Evolutionary conservation across 2,888 invertebrate genomes (phyloP).

Genomic region (Frankliniella intonsa): DNA sequence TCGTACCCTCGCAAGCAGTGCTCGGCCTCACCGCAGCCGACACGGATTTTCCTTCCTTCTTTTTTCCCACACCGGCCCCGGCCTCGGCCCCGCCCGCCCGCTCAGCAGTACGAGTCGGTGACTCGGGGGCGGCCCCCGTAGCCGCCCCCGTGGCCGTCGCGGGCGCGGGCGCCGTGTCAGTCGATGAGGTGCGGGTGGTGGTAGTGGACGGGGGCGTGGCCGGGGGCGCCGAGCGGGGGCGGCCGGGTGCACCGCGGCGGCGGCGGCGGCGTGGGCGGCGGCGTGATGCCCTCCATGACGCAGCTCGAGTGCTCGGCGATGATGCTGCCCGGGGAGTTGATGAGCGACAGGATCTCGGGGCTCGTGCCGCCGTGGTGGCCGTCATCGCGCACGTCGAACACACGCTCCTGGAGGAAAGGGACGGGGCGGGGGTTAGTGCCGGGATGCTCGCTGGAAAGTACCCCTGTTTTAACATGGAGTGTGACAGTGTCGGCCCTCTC

Average conservation of each 20-base stretch:
- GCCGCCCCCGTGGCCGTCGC: not conserved
- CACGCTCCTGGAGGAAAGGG: conserved; percentile 53
- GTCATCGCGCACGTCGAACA: conserved; percentile 47
- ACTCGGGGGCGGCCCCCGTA: not conserved
- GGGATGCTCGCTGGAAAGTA: not conserved
- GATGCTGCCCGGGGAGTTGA: conserved; percentile 53
- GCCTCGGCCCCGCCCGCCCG: not conserved
- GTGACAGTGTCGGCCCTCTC: too few species aligned
- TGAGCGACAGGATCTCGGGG: conserved; percentile 64
- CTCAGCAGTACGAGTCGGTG: not conserved
- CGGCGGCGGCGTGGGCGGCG: conserved; percentile 14
- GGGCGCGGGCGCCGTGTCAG: not conserved
- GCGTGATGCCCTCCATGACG: conserved; percentile 13
- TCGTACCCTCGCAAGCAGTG: not conserved
- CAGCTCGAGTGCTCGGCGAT: conserved; percentile 14
- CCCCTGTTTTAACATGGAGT: too few species aligned
- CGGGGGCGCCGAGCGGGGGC: not conserved
- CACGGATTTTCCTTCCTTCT: too few species aligned
- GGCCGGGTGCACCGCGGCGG: not conserved
- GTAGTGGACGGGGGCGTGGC: not conserved
- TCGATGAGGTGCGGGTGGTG: not conserved
- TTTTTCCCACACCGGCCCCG: too few species aligned
- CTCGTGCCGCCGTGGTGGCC: conserved; percentile 49
- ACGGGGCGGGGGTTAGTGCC: not conserved
- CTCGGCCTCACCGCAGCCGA: not conserved